Evolutionary conservation across 2,113 vertebrate genomes (phyloP).

Genomic region (Solea senegalensis): DNA sequence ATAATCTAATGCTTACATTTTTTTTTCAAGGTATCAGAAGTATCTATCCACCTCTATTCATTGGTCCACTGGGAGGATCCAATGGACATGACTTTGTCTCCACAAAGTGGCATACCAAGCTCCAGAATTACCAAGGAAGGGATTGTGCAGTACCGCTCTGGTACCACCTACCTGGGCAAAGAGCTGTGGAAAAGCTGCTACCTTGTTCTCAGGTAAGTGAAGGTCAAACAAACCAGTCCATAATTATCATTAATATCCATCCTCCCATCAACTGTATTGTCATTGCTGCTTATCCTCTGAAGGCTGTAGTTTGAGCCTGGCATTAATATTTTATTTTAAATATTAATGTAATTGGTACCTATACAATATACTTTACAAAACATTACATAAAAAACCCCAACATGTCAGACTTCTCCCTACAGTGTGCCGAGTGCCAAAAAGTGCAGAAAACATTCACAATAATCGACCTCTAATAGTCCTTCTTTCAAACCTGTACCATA

Average conservation of each 20-base stretch:
- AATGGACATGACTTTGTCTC: slow-evolving; percentile 82
- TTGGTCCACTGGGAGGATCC: slow-evolving; percentile 98
- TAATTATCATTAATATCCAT: neutral
- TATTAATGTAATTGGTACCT: no score
- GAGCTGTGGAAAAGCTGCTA: slow-evolving; percentile 96
- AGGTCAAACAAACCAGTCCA: neutral
- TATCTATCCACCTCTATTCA: slow-evolving; percentile 89
- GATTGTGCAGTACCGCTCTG: slow-evolving; percentile 87
- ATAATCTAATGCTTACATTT: neutral
- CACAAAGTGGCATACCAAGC: slow-evolving; percentile 55
- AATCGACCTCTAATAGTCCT: neutral
- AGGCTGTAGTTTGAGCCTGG: no score
- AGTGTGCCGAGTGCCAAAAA: neutral
- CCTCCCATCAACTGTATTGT: no score
- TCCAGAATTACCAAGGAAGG: slow-evolving; percentile 86
- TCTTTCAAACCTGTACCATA: no score
- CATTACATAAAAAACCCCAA: no score
- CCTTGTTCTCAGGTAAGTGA: slow-evolving; percentile 90
- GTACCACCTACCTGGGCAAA: slow-evolving; percentile 93
- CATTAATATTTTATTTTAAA: no score
- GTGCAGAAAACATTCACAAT: neutral
- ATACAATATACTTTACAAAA: no score
- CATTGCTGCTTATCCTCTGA: no score
- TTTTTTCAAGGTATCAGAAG: slow-evolving; percentile 81
- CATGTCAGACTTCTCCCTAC: no score